A percentile compares a stretch with the other conserved stretches of the same genome.
These are phyloP conservation scores for Nomada fabriciana DNA, from an alignment of 2,888 invertebrate genomes.

Conservation along the genomic window DNA sequence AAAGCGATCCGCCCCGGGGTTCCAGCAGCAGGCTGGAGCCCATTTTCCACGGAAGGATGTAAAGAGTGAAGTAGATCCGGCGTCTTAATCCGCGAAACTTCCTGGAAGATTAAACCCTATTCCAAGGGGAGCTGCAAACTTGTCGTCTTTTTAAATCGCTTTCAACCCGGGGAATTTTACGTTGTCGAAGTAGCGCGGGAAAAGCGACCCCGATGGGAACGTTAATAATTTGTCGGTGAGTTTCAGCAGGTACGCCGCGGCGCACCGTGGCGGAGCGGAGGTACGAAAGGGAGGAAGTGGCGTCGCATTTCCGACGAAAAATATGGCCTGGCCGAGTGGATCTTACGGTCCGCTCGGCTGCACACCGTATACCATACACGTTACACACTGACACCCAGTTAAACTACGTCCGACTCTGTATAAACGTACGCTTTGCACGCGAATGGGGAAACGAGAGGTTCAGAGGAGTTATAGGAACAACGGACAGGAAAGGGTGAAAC, in stretches of 20 bases:
- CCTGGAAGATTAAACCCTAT: slow-evolving; percentile 62
- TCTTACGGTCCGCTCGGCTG: slow-evolving; percentile 42
- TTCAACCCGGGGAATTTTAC: slow-evolving; percentile 63
- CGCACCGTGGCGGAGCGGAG: background rate
- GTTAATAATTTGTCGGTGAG: slow-evolving; percentile 67
- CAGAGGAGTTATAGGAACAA: background rate
- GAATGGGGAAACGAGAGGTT: background rate
- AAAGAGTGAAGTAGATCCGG: background rate
- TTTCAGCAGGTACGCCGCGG: slow-evolving; percentile 29
- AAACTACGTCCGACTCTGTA: slow-evolving; percentile 18
- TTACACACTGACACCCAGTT: slow-evolving; percentile 38
- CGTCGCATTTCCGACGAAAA: slow-evolving; percentile 56
- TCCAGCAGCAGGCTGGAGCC: slow-evolving; percentile 9
- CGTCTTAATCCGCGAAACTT: slow-evolving; percentile 58
- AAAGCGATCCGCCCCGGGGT: slow-evolving; percentile 29
- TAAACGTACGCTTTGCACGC: slow-evolving; percentile 30
- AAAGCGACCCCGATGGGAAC: slow-evolving; percentile 58
- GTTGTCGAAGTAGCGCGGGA: slow-evolving; percentile 41
- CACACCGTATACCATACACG: slow-evolving; percentile 21
- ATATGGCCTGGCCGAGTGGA: slow-evolving; percentile 60
- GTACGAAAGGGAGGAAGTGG: background rate
- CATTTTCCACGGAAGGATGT: background rate
- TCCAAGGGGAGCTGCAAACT: slow-evolving; percentile 60
- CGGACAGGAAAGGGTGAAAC: background rate
- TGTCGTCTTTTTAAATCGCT: slow-evolving; percentile 67